Base-by-base conservation (phyloP, 1,140 invertebrate genomes). In the Plutomurus gul region DNA sequence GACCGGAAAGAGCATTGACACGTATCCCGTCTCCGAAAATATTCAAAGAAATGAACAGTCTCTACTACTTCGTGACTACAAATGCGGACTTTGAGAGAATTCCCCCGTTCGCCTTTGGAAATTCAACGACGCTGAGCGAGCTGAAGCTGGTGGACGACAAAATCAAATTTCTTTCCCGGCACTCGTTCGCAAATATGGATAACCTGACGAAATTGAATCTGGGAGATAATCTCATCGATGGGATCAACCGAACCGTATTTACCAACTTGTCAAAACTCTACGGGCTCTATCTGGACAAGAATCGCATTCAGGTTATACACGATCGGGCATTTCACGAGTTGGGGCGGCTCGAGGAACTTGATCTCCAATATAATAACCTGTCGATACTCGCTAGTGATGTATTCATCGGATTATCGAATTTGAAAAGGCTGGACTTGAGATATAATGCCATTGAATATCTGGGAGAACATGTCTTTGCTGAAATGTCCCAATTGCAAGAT, bases 381-480 rank as follows among this genome's bases (percentile, higher is more conserved):
- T 88, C 89, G 56, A 89, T 91, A 22, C 85, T 93, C 78, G 91
- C 91, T 6, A 88, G 89, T 25, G 91, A 92, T 46, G 91, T 90
- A 46, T 94, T 94, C 85, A 87, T 89, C 72, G 91, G 70, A 0
- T 86, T 94, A 84, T 88, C 88, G 16, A 90, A 89, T 82, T 87
- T 94, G 47, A 87, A 88, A 82, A 88, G 89, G 75, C 88, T 94
- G 25, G 90, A 93, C 82, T 85, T 94, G 30, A 89, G 90, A 6
- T 87, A 87, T n/a, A 94, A 94, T 85, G 86, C 88, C 72, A 89
- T 94, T 76, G 89, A 90, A 33, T 92, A 92, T 84, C 88, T 94
- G 75, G 92, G 91, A 1, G 92, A 93, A 33, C 89, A 90, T 47
- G 92, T 90, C 3, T 95, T 95, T 85, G 88, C 90, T 0, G 92